Percentiles rank a stretch among this genome's conserved stretches.
These are phyloP conservation scores for Sebastolobus alascanus DNA, from an alignment of 2,797 vertebrate species.

Conservation along the genomic window DNA sequence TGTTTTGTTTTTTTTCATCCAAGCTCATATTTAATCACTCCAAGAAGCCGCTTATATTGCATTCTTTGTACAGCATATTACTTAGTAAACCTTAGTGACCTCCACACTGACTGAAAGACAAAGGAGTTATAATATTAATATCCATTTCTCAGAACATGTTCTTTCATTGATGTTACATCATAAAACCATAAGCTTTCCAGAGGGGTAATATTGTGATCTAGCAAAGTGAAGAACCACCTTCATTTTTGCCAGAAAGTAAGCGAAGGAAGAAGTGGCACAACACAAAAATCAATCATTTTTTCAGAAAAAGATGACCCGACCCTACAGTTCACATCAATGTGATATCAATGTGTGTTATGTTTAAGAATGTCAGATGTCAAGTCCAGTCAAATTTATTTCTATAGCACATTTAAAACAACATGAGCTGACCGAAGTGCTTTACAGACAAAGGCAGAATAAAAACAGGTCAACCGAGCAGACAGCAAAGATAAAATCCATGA, in stretches of 20 bases:
- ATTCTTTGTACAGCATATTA: conserved; percentile 25
- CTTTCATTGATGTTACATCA: conserved; percentile 11
- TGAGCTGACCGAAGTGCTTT: too few species aligned
- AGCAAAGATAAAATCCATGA: too few species aligned
- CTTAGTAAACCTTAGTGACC: conserved; percentile 18
- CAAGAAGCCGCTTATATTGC: neutral
- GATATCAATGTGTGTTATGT: neutral
- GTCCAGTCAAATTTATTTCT: too few species aligned
- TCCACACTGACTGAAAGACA: conserved; percentile 9
- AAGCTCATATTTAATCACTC: conserved; percentile 22
- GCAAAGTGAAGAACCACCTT: conserved; percentile 3
- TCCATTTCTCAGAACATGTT: conserved; percentile 14
- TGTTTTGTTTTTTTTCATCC: conserved; percentile 14
- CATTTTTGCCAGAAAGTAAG: neutral
- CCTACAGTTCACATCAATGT: neutral
- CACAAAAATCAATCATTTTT: neutral
- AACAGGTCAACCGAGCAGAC: too few species aligned
- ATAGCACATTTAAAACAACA: too few species aligned
- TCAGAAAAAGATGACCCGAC: neutral
- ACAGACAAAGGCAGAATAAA: too few species aligned
- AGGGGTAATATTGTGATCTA: neutral
- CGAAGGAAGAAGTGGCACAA: neutral
- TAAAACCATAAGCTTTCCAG: conserved; percentile 3
- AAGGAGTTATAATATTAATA: conserved; percentile 7
- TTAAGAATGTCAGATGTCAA: neutral